Conservation (phyloP, 1,140 invertebrate genomes). For the Cotesia chilonis region DNA sequence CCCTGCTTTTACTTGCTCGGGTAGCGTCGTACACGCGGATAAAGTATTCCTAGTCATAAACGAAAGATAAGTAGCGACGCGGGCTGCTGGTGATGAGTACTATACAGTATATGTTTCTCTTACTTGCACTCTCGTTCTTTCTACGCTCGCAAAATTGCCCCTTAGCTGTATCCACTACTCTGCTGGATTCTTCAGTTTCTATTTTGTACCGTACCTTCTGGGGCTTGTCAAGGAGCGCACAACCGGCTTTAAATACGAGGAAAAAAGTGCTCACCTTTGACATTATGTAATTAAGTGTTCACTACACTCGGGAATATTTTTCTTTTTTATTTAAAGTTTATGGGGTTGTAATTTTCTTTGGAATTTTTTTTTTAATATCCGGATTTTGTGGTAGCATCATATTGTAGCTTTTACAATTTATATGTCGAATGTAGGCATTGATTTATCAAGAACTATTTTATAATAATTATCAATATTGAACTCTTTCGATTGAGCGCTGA, state of each 20-base stretch:
- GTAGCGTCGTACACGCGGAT: constrained; percentile 22
- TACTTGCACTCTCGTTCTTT: neutral
- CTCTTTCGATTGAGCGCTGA: too few species aligned
- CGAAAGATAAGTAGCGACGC: constrained; percentile 50
- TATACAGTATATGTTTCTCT: too few species aligned
- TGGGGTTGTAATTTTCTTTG: too few species aligned
- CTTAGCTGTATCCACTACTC: neutral
- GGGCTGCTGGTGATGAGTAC: constrained; percentile 21
- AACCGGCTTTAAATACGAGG: too few species aligned
- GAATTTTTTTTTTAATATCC: too few species aligned
- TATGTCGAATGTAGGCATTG: too few species aligned
- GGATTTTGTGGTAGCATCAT: neutral
- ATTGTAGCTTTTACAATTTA: neutral
- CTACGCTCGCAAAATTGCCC: neutral
- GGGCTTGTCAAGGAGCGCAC: neutral
- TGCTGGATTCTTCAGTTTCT: neutral
- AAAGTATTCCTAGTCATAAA: constrained; percentile 58
- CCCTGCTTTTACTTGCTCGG: neutral
- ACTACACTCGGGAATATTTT: neutral
- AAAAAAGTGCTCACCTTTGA: neutral
- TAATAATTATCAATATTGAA: too few species aligned
- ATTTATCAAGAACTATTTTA: too few species aligned
- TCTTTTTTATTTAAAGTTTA: neutral
- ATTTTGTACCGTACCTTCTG: neutral
- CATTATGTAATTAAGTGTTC: neutral